Percentiles rank a stretch among this genome's conserved stretches.
Conservation (phyloP, 2,888 invertebrate genomes). For the Patella depressa region DNA sequence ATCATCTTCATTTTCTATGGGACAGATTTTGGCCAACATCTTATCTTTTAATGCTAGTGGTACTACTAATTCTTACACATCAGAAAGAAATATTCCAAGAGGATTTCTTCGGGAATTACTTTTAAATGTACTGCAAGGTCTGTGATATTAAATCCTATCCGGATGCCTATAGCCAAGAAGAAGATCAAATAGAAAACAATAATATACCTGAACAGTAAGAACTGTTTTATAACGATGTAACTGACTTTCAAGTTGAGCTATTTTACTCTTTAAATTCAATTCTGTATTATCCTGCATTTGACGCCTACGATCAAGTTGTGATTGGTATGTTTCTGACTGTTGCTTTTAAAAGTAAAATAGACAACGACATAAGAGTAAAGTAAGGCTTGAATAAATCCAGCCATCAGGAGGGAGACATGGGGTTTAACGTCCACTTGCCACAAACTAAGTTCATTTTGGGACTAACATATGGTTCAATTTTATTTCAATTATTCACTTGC, state of each 20-base stretch:
- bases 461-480: too few species aligned
- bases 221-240: slow-evolving; percentile 53
- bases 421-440: too few species aligned
- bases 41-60: too few species aligned
- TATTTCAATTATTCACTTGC: too few species aligned
- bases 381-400: not conserved
- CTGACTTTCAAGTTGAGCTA: slow-evolving; percentile 60
- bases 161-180: too few species aligned
- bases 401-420: not conserved
- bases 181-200: too few species aligned
- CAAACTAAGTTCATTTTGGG: too few species aligned
- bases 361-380: not conserved
- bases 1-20: too few species aligned
- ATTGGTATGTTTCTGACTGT: slow-evolving; percentile 58
- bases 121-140: too few species aligned
- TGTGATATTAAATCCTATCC: too few species aligned
- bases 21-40: too few species aligned
- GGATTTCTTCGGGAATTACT: not conserved
- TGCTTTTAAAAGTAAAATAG: slow-evolving; percentile 40
- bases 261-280: slow-evolving; percentile 55
- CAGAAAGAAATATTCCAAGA: not conserved
- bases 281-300: slow-evolving; percentile 62
- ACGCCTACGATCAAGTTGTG: slow-evolving; percentile 58
- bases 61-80: not conserved
- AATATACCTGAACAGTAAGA: slow-evolving; percentile 56